Evolutionary conservation across 2,113 vertebrate species (phyloP), one percentile per base, ranked within the genome.

Genomic region (Corythoichthys haematopterus): DNA sequence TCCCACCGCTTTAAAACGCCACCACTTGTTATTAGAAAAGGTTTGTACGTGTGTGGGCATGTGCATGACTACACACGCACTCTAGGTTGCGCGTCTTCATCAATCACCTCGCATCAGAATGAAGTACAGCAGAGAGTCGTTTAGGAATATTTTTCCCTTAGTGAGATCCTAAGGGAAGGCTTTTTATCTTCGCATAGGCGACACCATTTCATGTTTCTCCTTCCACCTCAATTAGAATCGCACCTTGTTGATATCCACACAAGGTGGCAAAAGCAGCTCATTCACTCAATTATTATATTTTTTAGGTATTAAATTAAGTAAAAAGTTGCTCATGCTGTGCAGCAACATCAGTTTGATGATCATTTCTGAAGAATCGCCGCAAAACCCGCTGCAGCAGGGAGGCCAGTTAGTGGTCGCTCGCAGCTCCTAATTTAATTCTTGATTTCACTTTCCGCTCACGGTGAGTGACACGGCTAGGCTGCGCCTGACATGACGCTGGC

Each of bases 1-100:
- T 80, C 87, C 88, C 78, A 86, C 88, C 66, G n/a, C 37, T 77
- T 80, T 70, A 45, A 81, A 86, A 82, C 85, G 74, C 77, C 76
- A 77, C 71, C 79, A 65, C 69, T 80, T 74, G 78, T 80, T 82
- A 81, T 87, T 80, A 80, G 64, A 68, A 77, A 55, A 69, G 65
- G 51, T 74, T 75, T 63, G 47, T 74, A 38, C 82, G 80, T 66
- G 78, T 80, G 76, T 78, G 67, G 71, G 72, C 60, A 60, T 77
- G 37, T 37, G 74, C 53, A 60, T 43, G 13, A 60, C 68, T 48
- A 46, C 33, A 13, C 9, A 13, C 37, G 7, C 58, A 9, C 40
- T 28, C 28, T 43, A 8, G 40, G 40, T 8, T 43, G 40, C 9
- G 40, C 9, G 40, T 43, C 40, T 43, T 43, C 6, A 43, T 43